Base-by-base conservation (phyloP, 2,888 invertebrate genomes). In the Branchellion lobata region DNA sequence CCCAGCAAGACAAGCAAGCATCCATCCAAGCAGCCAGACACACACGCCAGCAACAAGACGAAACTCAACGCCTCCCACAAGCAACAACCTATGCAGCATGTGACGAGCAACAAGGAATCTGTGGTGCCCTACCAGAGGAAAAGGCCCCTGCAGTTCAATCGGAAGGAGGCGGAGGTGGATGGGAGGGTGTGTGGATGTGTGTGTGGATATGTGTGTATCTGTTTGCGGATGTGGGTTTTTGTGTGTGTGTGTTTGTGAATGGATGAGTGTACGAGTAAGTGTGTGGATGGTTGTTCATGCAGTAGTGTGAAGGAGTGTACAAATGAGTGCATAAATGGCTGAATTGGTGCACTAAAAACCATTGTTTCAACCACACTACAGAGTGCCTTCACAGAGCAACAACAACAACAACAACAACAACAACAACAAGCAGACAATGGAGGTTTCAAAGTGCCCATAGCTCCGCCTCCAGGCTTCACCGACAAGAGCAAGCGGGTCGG, bases 11-110 rank as follows among this genome's bases (percentile, higher is more conserved):
- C 2, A 5, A 33, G 27, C 31, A 85, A 84, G 83, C 83, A 76
- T 83, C 84, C 51, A 84, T 84, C 76, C 84, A 84, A 61, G 84
- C 84, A 79, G 82, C 82, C 11, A 79, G 75, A 1, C 36, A 79
- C 51, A 75, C 80, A 27, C 72, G 80, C 27, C 80, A 80, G 76
- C 82, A 83, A 73, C 83, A 82, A 75, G 82, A 83, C 33, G 81
- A 71, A 29, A 47, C 33, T n/a, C n/a, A n/a, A n/a, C n/a, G n/a
- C n/a, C n/a, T n/a, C n/a, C n/a, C 34, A 34, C 71, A 18, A 47
- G 29, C 53, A 51, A 61, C 21, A 79, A 36, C 14, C 53, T 14
- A 3, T 2, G 80, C 21, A 84, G 83, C 76, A 84, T 84, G 3
- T 18, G 21, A 57, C 3, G 21, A 57, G 61, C 24, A 57, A 57